phyloP scores from a whole-genome alignment of 2,113 vertebrate genomes.

The Hippotragus niger region DNA sequence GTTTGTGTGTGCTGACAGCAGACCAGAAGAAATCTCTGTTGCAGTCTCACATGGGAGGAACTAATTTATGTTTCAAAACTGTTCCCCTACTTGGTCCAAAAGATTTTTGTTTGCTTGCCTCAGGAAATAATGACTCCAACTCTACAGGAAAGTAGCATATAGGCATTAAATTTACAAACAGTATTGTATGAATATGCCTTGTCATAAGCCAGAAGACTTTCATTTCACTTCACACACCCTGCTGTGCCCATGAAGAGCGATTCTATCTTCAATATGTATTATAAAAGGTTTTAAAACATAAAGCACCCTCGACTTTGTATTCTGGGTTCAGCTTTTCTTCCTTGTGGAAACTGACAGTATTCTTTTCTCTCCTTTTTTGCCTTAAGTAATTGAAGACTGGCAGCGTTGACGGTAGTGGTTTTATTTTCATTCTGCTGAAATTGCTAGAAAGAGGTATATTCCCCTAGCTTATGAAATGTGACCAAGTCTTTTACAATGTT shows the following conservation, averaged over 20 bases:
- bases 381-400: background rate
- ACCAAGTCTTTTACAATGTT: background rate
- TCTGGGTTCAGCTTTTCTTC: background rate
- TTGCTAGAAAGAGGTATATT: background rate
- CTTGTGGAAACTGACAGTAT: background rate
- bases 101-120: background rate
- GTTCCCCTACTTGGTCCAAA: background rate
- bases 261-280: background rate
- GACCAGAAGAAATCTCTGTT: background rate
- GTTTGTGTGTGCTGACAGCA: no score
- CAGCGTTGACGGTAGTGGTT: background rate
- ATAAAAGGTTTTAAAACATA: background rate
- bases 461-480: background rate
- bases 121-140: background rate
- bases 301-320: background rate
- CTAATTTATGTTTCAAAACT: rapidly evolving
- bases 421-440: background rate
- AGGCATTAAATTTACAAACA: background rate
- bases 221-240: background rate
- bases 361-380: background rate
- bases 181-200: background rate
- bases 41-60: background rate
- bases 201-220: background rate
- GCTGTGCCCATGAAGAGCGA: rapidly evolving
- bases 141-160: background rate